Conservation (phyloP, 2,888 invertebrate genomes). For the Fragum fragum region DNA sequence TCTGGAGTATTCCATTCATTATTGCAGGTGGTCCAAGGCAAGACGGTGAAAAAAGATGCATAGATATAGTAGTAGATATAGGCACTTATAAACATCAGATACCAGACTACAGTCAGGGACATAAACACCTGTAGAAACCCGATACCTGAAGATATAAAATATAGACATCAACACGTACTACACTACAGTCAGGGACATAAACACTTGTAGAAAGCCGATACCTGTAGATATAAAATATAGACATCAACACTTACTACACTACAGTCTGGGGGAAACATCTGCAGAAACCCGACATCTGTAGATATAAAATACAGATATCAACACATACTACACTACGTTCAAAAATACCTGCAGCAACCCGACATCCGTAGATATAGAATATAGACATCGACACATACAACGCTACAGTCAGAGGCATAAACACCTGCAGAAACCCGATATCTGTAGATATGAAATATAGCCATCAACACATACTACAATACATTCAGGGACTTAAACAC, state of each 20-base stretch:
- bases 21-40: constrained; percentile 39
- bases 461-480: background rate
- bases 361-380: background rate
- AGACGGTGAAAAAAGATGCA: constrained; percentile 22
- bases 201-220: background rate
- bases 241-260: constrained; percentile 27
- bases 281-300: constrained; percentile 20
- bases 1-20: constrained; percentile 33
- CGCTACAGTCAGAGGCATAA: no score
- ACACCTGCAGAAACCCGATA: background rate
- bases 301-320: background rate
- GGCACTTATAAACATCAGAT: constrained; percentile 31
- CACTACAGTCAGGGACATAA: no score
- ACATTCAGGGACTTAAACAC: constrained; percentile 14
- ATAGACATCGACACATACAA: no score
- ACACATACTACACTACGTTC: constrained; percentile 31
- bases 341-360: constrained; percentile 14
- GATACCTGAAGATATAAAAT: constrained; percentile 8
- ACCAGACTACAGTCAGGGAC: constrained; percentile 33
- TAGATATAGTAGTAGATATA: constrained; percentile 37
- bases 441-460: background rate
- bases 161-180: no score
- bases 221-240: background rate
- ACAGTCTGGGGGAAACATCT: no score
- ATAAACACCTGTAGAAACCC: constrained; percentile 17